Conservation (phyloP, 1,140 invertebrate genomes). For the Caenorhabditis tropicalis region DNA sequence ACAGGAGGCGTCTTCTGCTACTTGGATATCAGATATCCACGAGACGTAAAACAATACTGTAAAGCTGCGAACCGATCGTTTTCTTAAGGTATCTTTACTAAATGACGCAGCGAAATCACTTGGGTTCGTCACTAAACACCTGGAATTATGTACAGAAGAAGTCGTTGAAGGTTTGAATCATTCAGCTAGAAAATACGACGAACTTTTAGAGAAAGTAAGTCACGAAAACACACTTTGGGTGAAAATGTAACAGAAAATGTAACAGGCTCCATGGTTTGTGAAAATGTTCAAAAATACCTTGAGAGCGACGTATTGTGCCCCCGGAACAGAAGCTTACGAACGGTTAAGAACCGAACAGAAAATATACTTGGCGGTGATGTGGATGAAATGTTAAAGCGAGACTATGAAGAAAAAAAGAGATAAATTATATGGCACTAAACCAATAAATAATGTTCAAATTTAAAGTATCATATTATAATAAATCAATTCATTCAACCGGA, state of each 20-base stretch:
- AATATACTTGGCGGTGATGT: constrained; percentile 35
- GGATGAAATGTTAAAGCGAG: constrained; percentile 25
- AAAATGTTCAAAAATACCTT: constrained; percentile 32
- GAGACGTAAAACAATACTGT: background rate
- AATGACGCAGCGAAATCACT: background rate
- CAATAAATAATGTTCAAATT: background rate
- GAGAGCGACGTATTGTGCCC: constrained; percentile 50
- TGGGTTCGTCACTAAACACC: background rate
- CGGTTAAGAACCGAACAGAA: constrained; percentile 31
- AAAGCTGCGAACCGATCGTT: background rate
- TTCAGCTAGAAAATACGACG: constrained; percentile 28
- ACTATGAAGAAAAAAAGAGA: background rate
- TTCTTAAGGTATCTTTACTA: background rate
- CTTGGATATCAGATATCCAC: constrained; percentile 29
- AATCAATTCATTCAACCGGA: constrained; percentile 42
- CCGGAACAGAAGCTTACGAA: constrained; percentile 43
- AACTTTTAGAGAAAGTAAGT: constrained; percentile 7
- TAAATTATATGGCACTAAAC: background rate
- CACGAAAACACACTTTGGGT: background rate
- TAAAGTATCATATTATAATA: background rate
- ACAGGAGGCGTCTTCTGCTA: constrained; percentile 42
- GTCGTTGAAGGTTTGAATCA: constrained; percentile 37
- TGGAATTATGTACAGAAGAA: constrained; percentile 25
- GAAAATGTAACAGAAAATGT: background rate
- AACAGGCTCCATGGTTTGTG: constrained; percentile 40